Conservation (phyloP, 2,797 vertebrate species). For the Rhynchonycteris naso region DNA sequence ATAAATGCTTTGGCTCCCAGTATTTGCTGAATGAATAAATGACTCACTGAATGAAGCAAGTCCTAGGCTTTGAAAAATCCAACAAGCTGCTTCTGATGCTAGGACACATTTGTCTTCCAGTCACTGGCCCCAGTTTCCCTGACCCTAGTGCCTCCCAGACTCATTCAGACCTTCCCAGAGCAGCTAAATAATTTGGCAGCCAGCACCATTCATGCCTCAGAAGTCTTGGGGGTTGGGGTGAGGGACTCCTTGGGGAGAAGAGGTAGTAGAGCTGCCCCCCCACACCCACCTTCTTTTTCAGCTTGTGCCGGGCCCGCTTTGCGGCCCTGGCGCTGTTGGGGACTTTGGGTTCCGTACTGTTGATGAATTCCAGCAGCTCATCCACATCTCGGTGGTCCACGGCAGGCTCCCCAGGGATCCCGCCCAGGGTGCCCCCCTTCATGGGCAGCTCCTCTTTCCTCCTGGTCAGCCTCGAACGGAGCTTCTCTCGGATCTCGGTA, state of each 20-base stretch:
- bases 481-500: conserved; percentile 97
- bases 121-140: conserved; percentile 49
- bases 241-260: conserved; percentile 44
- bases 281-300: conserved; percentile 95
- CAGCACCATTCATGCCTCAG: conserved; percentile 18
- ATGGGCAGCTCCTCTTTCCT: conserved; percentile 97
- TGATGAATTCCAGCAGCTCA: conserved; percentile 98
- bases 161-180: conserved; percentile 53
- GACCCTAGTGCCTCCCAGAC: conserved; percentile 64
- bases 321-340: conserved; percentile 98
- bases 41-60: not conserved
- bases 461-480: conserved; percentile 95
- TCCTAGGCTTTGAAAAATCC: conserved; percentile 46
- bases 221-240: conserved; percentile 11
- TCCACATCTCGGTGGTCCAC: conserved; percentile 96
- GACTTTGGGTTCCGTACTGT: conserved; percentile 96
- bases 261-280: conserved; percentile 46
- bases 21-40: conserved; percentile 44
- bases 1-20: conserved; percentile 26
- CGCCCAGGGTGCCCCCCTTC: conserved; percentile 89
- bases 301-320: conserved; percentile 98
- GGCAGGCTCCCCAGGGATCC: conserved; percentile 89
- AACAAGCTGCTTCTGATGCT: conserved; percentile 49
- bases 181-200: conserved; percentile 30
- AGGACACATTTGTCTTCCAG: not conserved